phyloP scores from a whole-genome alignment of 2,888 invertebrate genomes.

The Agrotis exclamationis region DNA sequence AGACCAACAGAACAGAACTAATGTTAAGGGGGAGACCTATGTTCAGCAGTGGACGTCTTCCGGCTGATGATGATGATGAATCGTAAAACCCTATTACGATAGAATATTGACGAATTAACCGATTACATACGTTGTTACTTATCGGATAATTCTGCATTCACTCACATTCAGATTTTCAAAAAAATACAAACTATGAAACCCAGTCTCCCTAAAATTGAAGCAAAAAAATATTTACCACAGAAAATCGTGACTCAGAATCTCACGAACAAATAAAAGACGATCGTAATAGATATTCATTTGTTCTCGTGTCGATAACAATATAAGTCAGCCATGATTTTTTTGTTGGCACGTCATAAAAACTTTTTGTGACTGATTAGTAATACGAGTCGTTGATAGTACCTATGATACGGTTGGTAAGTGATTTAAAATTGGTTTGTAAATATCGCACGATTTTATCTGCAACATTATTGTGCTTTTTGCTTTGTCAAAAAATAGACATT shows the following conservation, averaged over 20 bases:
- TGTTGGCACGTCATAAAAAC: slow-evolving; percentile 18
- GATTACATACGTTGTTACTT: not conserved
- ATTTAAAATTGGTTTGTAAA: not conserved
- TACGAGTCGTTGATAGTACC: not conserved
- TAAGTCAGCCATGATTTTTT: slow-evolving; percentile 30
- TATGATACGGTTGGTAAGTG: not conserved
- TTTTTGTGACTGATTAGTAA: slow-evolving; percentile 4
- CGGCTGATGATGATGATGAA: too few relatives aligned
- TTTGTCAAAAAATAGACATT: too few relatives aligned
- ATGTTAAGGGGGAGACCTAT: too few relatives aligned
- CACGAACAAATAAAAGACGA: slow-evolving; percentile 23
- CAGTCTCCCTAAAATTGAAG: not conserved
- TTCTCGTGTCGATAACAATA: slow-evolving; percentile 46
- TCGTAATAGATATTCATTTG: slow-evolving; percentile 46
- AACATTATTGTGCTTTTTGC: too few relatives aligned
- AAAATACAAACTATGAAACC: not conserved
- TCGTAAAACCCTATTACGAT: too few relatives aligned
- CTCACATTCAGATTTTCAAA: not conserved
- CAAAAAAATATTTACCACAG: not conserved
- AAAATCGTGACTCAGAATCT: slow-evolving; percentile 34
- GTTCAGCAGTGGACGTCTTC: too few relatives aligned
- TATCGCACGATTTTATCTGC: too few relatives aligned
- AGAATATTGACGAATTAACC: too few relatives aligned
- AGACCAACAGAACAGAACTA: too few relatives aligned
- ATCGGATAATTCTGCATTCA: not conserved